Percentiles rank a stretch among this genome's conserved stretches.
These are phyloP conservation scores for Drosophila seguyi DNA, from an alignment of 1,140 invertebrate genomes.

Conservation along the genomic window DNA sequence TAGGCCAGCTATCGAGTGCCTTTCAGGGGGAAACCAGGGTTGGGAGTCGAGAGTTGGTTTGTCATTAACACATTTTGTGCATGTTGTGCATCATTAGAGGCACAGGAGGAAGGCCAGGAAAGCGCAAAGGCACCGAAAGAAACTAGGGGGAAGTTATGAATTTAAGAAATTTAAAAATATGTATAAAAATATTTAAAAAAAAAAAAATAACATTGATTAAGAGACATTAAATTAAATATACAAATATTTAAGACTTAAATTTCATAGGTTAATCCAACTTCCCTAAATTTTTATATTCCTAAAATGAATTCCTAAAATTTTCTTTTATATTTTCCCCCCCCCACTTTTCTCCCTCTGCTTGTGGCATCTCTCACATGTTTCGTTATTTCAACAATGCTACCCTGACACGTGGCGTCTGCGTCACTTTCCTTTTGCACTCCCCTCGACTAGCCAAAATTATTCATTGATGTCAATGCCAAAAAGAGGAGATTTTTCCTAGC, in stretches of 20 bases:
- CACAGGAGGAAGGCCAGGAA: neutral
- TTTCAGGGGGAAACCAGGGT: conserved; percentile 2
- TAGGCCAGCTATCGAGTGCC: conserved; percentile 31
- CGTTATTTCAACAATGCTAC: conserved; percentile 62
- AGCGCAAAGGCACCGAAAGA: neutral
- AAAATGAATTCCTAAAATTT: too few species aligned
- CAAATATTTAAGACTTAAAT: too few species aligned
- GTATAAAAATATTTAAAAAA: too few species aligned
- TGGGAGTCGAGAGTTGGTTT: conserved; percentile 42
- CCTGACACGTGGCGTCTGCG: conserved; percentile 55
- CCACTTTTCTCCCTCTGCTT: conserved; percentile 18
- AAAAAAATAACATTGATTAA: too few species aligned
- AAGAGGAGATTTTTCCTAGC: conserved; percentile 27
- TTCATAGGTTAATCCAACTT: too few species aligned
- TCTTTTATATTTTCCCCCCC: too few species aligned
- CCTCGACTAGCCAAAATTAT: conserved; percentile 32
- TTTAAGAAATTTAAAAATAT: too few species aligned
- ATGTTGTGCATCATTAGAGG: conserved; percentile 72
- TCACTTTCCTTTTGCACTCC: conserved; percentile 5
- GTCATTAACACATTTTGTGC: conserved; percentile 76
- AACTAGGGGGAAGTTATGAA: neutral
- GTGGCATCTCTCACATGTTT: conserved; percentile 49
- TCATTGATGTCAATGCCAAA: conserved; percentile 71
- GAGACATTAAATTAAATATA: too few species aligned
- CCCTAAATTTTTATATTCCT: too few species aligned